Conservation (phyloP, 2,888 invertebrate genomes). For the Eumacrocentrus americanus region DNA sequence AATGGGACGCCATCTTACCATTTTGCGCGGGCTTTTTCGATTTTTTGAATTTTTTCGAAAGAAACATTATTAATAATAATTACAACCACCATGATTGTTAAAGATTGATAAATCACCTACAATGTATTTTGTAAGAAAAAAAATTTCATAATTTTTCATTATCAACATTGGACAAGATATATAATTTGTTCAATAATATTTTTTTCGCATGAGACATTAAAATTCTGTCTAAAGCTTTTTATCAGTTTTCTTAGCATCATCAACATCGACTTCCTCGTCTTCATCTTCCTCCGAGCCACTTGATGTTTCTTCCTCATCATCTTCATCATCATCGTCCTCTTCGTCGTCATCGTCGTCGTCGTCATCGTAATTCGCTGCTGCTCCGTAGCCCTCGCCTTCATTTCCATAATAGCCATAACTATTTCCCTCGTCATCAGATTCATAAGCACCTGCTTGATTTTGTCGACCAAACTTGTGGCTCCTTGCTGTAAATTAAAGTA, state of each 20-base stretch:
- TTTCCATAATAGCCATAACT: constrained; percentile 63
- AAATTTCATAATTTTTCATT: neutral
- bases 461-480: constrained; percentile 90
- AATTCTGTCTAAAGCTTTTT: constrained; percentile 25
- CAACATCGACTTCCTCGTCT: constrained; percentile 39
- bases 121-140: no score
- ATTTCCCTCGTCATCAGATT: constrained; percentile 71
- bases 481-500: constrained; percentile 67
- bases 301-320: constrained; percentile 47
- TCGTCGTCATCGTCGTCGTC: constrained; percentile 65
- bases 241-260: constrained; percentile 28
- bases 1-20: no score
- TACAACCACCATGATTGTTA: no score
- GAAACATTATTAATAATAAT: no score
- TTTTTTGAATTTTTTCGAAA: no score
- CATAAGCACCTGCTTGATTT: constrained; percentile 68
- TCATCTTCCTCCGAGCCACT: constrained; percentile 44
- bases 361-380: constrained; percentile 43
- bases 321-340: constrained; percentile 60
- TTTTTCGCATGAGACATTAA: constrained; percentile 18
- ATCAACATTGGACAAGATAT: no score
- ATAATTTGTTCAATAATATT: neutral
- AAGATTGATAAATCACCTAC: no score
- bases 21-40: no score
- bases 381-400: constrained; percentile 28